phyloP scores from a whole-genome alignment of 1,140 invertebrate species.

The Drosophila bocqueti region DNA sequence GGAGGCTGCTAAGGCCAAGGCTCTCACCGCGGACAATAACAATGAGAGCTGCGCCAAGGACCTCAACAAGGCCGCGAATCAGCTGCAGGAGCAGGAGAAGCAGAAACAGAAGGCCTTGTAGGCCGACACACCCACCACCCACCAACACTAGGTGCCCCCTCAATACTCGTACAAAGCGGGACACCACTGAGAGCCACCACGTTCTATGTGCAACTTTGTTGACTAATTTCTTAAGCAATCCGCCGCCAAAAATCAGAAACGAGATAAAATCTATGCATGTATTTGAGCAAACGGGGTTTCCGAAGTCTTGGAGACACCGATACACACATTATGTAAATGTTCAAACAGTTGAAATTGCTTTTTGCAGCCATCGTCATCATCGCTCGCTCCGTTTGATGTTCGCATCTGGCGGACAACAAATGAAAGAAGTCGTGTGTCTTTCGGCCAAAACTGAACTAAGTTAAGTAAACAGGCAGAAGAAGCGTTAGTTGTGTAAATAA shows the following conservation, averaged over 20 bases:
- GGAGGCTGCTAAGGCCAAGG: conserved; percentile 54
- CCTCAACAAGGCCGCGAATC: conserved; percentile 61
- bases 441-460: conserved; percentile 61
- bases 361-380: conserved; percentile 75
- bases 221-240: conserved; percentile 83
- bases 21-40: conserved; percentile 66
- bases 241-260: conserved; percentile 61
- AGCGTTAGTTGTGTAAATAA: conserved; percentile 81
- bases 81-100: conserved; percentile 43
- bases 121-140: conserved; percentile 15
- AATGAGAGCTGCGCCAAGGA: conserved; percentile 76
- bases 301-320: conserved; percentile 20
- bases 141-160: conserved; percentile 16
- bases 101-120: conserved; percentile 67
- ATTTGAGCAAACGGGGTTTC: conserved; percentile 57
- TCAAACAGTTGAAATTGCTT: conserved; percentile 74
- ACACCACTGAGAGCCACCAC: conserved; percentile 43
- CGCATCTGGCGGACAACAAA: conserved; percentile 53
- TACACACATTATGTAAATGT: conserved; percentile 54
- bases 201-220: conserved; percentile 81
- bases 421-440: conserved; percentile 78
- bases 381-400: conserved; percentile 73
- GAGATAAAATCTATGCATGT: conserved; percentile 40
- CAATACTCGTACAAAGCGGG: conserved; percentile 74
- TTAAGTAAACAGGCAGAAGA: conserved; percentile 70